Conservation (phyloP, 2,797 vertebrate species). For the Thalassophryne amazonica region DNA sequence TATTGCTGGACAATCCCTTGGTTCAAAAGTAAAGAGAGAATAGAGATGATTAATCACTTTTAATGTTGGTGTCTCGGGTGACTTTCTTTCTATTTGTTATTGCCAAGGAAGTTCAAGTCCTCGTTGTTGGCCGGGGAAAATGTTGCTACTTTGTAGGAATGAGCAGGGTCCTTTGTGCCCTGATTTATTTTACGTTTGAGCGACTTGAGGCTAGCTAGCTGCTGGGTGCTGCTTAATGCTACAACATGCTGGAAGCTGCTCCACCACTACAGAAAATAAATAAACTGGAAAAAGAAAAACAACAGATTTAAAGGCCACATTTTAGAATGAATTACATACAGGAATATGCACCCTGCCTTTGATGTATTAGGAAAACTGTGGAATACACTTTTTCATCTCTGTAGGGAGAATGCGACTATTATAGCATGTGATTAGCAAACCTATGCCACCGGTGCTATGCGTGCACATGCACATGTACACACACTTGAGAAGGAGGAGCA, state of each 20-base stretch:
- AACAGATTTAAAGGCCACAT: constrained; percentile 85
- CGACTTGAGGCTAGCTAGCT: constrained; percentile 83
- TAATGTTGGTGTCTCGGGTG: constrained; percentile 94
- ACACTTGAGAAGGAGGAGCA: constrained; percentile 31
- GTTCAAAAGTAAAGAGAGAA: constrained; percentile 89
- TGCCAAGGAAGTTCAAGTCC: constrained; percentile 86
- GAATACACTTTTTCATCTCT: constrained; percentile 72
- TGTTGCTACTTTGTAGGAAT: constrained; percentile 87
- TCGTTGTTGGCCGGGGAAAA: constrained; percentile 85
- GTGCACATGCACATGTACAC: neutral
- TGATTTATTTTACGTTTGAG: constrained; percentile 89
- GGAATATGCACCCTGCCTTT: constrained; percentile 78
- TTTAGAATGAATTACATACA: constrained; percentile 84
- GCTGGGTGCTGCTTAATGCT: constrained; percentile 83
- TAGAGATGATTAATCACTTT: constrained; percentile 97
- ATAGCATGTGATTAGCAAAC: constrained; percentile 65
- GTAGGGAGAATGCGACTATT: constrained; percentile 73
- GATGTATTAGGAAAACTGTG: constrained; percentile 75
- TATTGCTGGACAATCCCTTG: constrained; percentile 91
- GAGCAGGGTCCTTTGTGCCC: constrained; percentile 86
- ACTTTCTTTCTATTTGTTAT: constrained; percentile 99
- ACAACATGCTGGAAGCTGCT: constrained; percentile 79
- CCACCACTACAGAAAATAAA: constrained; percentile 70
- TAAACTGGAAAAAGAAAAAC: constrained; percentile 63
- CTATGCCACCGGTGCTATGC: constrained; percentile 56